Evolutionary conservation across 2,113 vertebrate genomes (phyloP), one percentile per base, ranked within the genome.

Genomic region (Mesembrinibis cayennensis): DNA sequence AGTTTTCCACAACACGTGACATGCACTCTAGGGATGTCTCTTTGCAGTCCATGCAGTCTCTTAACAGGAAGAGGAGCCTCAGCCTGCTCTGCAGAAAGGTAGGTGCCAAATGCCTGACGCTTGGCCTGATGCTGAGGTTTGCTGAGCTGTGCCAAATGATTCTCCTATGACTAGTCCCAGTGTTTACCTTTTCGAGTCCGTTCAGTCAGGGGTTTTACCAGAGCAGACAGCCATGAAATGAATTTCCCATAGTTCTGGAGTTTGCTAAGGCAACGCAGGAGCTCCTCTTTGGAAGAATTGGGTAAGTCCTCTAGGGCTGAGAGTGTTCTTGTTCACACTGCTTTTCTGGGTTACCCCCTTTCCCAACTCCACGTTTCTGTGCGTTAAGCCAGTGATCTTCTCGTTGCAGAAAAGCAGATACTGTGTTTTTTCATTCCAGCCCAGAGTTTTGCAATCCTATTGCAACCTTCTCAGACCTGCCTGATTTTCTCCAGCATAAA

Each of bases 201-300:
- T 92, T 95, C 87, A 79, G 1, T 59, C 45, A 73, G 38, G 20
- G 42, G 2, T 78, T 94, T 94, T 89, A 70, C 45, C 59, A 53
- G 86, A 81, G 80, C 82, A 91, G 80, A 80, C 61, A 91, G 47
- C 89, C 80, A 76, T 85, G 61, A 93, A 91, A 91, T 93, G 2
- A 61, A 72, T 93, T 96, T 93, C 73, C 63, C 4, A 0, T 76
- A 77, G 71, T 80, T 87, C 67, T 74, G 69, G 76, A 72, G 52
- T 65, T 95, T 80, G 45, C 62, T 45, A 76, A 80, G 49, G 52
- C 15, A 72, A 56, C 56, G 73, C 66, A 93, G 76, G 53, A 89
- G 53, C 49, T 91, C 14, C 16, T 6, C 18, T 82, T 84, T 49
- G 44, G 52, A 77, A 69, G 34, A 79, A 36, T 2, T 63, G 9